These are phyloP conservation scores for Nansenia antarctica DNA, from an alignment of 2,113 vertebrate species.

Conservation along the genomic window DNA sequence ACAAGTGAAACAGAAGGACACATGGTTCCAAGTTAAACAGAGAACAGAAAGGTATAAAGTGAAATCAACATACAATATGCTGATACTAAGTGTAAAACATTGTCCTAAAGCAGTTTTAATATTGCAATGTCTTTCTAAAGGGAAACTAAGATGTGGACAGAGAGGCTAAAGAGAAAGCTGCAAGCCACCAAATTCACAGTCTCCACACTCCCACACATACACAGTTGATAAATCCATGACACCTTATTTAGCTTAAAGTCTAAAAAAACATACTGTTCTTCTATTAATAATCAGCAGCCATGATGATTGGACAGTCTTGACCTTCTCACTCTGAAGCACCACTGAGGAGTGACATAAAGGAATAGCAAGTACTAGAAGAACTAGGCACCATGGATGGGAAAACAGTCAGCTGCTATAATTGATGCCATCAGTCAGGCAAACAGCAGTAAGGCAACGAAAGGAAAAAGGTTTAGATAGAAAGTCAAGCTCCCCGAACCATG, in stretches of 20 bases:
- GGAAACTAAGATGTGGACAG: no score
- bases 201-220: background rate
- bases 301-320: slow-evolving; percentile 18
- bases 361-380: slow-evolving; percentile 15
- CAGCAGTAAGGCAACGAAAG: slow-evolving; percentile 4
- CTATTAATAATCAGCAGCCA: slow-evolving; percentile 33
- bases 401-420: slow-evolving; percentile 34
- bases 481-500: slow-evolving; percentile 19
- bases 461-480: slow-evolving; percentile 26
- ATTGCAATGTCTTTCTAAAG: no score
- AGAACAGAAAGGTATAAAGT: no score
- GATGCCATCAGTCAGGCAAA: slow-evolving; percentile 19
- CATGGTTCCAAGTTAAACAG: no score
- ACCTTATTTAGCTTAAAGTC: background rate
- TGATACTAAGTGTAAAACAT: no score
- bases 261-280: background rate
- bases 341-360: slow-evolving; percentile 32
- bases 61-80: no score
- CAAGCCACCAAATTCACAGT: no score
- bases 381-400: slow-evolving; percentile 30
- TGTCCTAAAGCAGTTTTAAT: no score
- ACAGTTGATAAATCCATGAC: background rate
- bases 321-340: slow-evolving; percentile 30
- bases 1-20: no score
- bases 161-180: no score